A percentile compares a stretch with the other conserved stretches of the same genome.
Evolutionary conservation across 1,140 invertebrate genomes (phyloP).

Genomic region (Glomeris maerens): DNA sequence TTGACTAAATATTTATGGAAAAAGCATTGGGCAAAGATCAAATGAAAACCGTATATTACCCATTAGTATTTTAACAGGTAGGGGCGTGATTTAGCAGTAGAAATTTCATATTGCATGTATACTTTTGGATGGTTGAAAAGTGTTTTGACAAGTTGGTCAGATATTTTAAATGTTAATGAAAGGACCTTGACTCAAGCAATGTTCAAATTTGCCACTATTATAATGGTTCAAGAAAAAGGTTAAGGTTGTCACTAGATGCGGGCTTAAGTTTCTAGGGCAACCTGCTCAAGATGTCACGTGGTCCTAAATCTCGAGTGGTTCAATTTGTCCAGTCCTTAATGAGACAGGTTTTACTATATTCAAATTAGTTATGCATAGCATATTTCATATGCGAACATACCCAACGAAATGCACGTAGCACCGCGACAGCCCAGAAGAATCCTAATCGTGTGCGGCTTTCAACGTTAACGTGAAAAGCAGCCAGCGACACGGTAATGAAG

Average conservation of each 20-base stretch:
- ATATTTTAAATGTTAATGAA: too few relatives aligned
- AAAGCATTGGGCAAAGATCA: too few relatives aligned
- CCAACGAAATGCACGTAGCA: constrained; percentile 26
- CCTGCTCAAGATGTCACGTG: neutral
- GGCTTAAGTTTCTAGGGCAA: neutral
- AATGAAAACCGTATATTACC: too few relatives aligned
- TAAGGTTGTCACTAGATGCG: too few relatives aligned
- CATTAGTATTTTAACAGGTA: too few relatives aligned
- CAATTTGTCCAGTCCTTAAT: neutral
- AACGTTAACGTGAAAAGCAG: neutral
- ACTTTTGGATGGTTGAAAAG: too few relatives aligned
- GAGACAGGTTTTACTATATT: neutral
- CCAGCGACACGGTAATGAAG: neutral
- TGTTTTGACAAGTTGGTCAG: too few relatives aligned
- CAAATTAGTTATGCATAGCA: neutral
- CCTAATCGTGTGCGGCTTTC: neutral
- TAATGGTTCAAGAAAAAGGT: too few relatives aligned
- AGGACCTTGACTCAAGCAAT: too few relatives aligned
- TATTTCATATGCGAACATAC: constrained; percentile 24
- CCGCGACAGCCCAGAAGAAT: constrained; percentile 1
- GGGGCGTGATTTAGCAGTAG: too few relatives aligned
- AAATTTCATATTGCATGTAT: too few relatives aligned
- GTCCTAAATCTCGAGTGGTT: neutral
- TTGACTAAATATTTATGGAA: neutral
- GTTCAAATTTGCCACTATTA: too few relatives aligned